Conservation (phyloP, 2,113 vertebrate species). For the Planiliza haematocheilus region DNA sequence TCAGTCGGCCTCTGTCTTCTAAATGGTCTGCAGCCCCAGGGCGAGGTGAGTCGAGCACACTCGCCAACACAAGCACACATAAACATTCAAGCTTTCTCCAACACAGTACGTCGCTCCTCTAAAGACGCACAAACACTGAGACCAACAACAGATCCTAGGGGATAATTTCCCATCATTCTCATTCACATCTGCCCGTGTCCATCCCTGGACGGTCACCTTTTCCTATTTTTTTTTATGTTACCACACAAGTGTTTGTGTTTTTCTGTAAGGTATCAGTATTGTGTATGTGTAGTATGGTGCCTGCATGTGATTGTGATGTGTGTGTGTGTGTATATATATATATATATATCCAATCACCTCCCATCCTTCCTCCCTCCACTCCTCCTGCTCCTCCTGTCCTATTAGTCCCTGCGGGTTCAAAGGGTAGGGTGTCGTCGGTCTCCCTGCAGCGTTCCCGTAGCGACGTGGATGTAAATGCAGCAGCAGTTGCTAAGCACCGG, state of each 20-base stretch:
- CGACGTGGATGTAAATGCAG: conserved; percentile 96
- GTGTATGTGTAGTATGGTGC: conserved; percentile 53
- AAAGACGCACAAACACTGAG: conserved; percentile 3
- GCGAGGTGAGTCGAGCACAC: conserved; percentile 85
- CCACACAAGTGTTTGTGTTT: conserved; percentile 49
- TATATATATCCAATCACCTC: conserved; percentile 62
- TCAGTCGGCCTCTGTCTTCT: conserved; percentile 91
- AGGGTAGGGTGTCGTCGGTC: conserved; percentile 83
- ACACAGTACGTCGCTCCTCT: conserved; percentile 2
- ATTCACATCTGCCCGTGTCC: conserved; percentile 59
- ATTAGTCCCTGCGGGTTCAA: conserved; percentile 87
- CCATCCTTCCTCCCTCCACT: conserved; percentile 57
- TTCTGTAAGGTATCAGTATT: conserved; percentile 57
- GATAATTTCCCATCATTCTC: conserved; percentile 56
- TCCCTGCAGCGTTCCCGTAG: conserved; percentile 95
- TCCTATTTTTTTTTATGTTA: conserved; percentile 55
- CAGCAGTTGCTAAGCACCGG: conserved; percentile 91
- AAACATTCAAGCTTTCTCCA: neutral
- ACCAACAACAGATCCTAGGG: conserved; percentile 26
- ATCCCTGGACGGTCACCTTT: conserved; percentile 36
- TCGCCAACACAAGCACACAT: neutral
- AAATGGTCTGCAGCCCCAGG: conserved; percentile 93
- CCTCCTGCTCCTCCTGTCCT: conserved; percentile 55
- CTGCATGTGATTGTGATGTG: conserved; percentile 67
- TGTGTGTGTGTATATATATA: conserved; percentile 39